These are phyloP conservation scores for Anas capensis DNA, from an alignment of 2,797 vertebrate genomes.

Conservation along the genomic window DNA sequence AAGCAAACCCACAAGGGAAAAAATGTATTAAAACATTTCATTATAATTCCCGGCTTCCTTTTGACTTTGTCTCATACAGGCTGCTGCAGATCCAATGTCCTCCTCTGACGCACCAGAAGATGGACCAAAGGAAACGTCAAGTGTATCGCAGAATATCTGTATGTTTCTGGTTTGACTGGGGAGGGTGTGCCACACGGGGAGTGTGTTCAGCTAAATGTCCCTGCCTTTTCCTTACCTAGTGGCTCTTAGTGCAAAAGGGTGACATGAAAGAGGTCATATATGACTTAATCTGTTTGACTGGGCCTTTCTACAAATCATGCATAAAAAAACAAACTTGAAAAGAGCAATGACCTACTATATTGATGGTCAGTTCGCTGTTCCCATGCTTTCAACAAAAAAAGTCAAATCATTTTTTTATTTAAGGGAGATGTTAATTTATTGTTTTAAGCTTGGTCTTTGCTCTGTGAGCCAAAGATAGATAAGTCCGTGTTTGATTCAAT, in stretches of 20 bases:
- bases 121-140: constrained; percentile 72
- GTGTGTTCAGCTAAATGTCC: background rate
- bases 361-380: background rate
- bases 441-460: background rate
- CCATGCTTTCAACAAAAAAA: background rate
- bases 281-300: background rate
- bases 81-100: constrained; percentile 54
- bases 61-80: constrained; percentile 72
- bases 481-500: background rate
- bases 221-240: background rate
- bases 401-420: background rate
- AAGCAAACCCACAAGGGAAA: background rate
- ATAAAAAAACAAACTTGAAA: background rate
- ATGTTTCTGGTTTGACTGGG: constrained; percentile 67
- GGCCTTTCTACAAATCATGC: too few species aligned
- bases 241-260: background rate
- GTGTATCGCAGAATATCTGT: constrained; percentile 81
- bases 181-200: background rate
- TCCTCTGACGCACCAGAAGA: constrained; percentile 68
- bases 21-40: background rate
- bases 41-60: constrained; percentile 31
- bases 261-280: background rate
- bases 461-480: background rate
- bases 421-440: background rate
- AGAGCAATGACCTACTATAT: background rate